These are phyloP conservation scores for Drosophila grimshawi DNA, from an alignment of 1,140 invertebrate species.

Conservation along the genomic window DNA sequence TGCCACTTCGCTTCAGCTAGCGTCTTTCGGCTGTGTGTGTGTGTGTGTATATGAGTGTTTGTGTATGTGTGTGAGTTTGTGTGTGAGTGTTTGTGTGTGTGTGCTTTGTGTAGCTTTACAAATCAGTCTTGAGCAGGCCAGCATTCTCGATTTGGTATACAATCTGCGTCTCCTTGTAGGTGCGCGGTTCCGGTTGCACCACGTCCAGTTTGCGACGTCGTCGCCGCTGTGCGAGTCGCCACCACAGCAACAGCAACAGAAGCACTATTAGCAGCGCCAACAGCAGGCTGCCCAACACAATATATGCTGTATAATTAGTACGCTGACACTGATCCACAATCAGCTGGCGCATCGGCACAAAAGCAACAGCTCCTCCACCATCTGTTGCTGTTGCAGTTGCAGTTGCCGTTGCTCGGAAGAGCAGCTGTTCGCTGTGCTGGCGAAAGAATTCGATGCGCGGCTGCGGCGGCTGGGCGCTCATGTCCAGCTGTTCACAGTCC, in stretches of 20 bases:
- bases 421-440: conserved; percentile 61
- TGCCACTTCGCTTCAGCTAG: conserved; percentile 48
- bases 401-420: conserved; percentile 28
- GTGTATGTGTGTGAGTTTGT: conserved; percentile 36
- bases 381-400: neutral
- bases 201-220: conserved; percentile 86
- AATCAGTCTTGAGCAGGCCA: conserved; percentile 91
- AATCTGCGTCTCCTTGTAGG: conserved; percentile 93
- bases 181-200: conserved; percentile 91
- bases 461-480: conserved; percentile 53
- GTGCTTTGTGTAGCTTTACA: conserved; percentile 84
- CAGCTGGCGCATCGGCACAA: conserved; percentile 50
- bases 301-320: conserved; percentile 64
- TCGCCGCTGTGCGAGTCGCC: conserved; percentile 76
- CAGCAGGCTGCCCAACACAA: conserved; percentile 77
- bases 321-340: conserved; percentile 60
- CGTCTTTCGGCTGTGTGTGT: conserved; percentile 64
- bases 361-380: neutral
- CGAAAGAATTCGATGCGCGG: conserved; percentile 72
- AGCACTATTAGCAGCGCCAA: conserved; percentile 80
- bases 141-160: conserved; percentile 93
- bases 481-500: conserved; percentile 67
- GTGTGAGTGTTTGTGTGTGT: conserved; percentile 24
- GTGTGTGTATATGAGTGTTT: conserved; percentile 29
- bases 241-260: conserved; percentile 71